A percentile compares a stretch with the other conserved stretches of the same genome.
These are phyloP conservation scores for Polylopha cassiicola DNA, from an alignment of 2,888 invertebrate genomes.

Conservation along the genomic window DNA sequence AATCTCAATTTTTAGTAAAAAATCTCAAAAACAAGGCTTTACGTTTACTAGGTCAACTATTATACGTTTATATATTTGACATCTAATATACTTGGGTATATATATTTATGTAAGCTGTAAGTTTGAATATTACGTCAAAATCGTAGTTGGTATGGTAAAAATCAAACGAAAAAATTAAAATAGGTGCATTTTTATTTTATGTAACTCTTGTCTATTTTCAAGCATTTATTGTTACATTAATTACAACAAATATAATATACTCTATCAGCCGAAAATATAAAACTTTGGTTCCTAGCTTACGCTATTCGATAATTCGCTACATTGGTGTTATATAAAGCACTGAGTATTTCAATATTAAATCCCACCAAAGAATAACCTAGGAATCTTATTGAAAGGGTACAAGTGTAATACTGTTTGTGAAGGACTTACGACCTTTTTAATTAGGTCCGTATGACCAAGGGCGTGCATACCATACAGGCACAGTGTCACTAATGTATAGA, in stretches of 20 bases:
- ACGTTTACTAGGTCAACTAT: no score
- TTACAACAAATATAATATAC: constrained; percentile 37
- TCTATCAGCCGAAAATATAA: constrained; percentile 67
- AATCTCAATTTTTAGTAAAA: no score
- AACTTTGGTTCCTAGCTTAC: constrained; percentile 75
- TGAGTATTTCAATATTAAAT: constrained; percentile 20
- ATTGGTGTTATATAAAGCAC: constrained; percentile 19
- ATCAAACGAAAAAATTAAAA: constrained; percentile 40
- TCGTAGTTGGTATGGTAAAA: constrained; percentile 3
- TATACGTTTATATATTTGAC: no score
- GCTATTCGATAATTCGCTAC: constrained; percentile 39
- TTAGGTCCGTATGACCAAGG: no score
- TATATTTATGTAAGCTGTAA: constrained; percentile 11
- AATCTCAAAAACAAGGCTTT: no score
- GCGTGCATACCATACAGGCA: no score
- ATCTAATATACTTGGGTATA: no score
- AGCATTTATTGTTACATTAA: constrained; percentile 67
- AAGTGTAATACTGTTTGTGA: no score
- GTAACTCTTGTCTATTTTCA: constrained; percentile 63
- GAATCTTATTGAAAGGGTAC: no score
- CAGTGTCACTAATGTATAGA: no score
- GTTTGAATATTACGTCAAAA: constrained; percentile 9
- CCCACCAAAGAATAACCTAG: constrained; percentile 15
- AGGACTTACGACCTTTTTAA: no score
- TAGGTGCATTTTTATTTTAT: constrained; percentile 64